A percentile compares a stretch with the other conserved stretches of the same genome.
phyloP scores from a whole-genome alignment of 2,888 invertebrate genomes.

The Orchesellides sinensis region DNA sequence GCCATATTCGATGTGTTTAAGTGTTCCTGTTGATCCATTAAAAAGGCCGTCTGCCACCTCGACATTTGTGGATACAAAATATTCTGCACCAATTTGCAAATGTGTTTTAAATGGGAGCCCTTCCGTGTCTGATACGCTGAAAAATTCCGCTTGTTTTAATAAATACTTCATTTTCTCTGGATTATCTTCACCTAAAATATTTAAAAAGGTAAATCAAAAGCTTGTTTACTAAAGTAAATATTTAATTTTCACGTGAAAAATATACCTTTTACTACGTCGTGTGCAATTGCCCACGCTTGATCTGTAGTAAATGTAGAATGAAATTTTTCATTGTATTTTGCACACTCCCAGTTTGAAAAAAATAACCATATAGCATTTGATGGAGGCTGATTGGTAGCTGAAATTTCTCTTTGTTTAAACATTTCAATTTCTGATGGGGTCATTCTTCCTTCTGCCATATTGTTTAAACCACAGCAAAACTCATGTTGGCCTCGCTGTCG shows the following conservation, averaged over 20 bases:
- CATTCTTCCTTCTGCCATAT: constrained; percentile 52
- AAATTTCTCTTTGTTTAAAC: constrained; percentile 15
- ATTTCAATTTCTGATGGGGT: constrained; percentile 24
- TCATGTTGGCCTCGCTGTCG: constrained; percentile 58
- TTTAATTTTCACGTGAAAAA: neutral
- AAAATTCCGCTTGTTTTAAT: constrained; percentile 11
- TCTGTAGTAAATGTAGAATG: neutral
- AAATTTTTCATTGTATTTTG: constrained; percentile 42
- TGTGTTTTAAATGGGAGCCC: constrained; percentile 68
- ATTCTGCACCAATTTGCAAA: constrained; percentile 70
- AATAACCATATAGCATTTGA: constrained; percentile 53
- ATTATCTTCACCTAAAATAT: neutral
- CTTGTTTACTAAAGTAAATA: neutral
- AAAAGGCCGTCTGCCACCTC: constrained; percentile 66
- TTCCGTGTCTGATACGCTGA: constrained; percentile 49
- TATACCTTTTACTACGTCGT: constrained; percentile 29
- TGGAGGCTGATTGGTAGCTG: constrained; percentile 44
- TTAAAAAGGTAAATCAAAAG: neutral
- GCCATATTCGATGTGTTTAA: constrained; percentile 56
- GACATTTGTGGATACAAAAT: constrained; percentile 69
- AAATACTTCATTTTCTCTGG: neutral
- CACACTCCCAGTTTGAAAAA: constrained; percentile 53
- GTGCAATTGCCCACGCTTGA: constrained; percentile 2
- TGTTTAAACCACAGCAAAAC: constrained; percentile 61
- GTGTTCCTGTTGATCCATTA: constrained; percentile 68